phyloP scores from a whole-genome alignment of 2,113 vertebrate species.

The Oxygymnocypris stewartii region DNA sequence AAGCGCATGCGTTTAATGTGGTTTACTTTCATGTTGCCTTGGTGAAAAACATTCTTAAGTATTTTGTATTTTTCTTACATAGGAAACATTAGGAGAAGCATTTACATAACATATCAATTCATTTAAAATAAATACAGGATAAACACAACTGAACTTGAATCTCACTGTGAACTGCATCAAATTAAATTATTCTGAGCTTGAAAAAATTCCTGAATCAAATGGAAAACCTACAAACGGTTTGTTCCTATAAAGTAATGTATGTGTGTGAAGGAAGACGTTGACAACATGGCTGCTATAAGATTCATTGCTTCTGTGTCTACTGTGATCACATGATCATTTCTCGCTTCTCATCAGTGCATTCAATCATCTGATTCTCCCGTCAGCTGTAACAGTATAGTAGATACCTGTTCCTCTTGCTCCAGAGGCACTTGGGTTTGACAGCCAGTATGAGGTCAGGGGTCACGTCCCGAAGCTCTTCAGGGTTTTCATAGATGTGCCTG shows the following conservation, averaged over 20 bases:
- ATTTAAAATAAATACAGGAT: background rate
- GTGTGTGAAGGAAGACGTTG: background rate
- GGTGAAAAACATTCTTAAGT: background rate
- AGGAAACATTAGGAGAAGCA: background rate
- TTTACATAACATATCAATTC: background rate
- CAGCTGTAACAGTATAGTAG: conserved; percentile 4
- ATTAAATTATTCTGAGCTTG: background rate
- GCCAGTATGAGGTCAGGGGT: conserved; percentile 87
- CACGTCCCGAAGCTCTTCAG: conserved; percentile 70
- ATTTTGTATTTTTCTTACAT: background rate
- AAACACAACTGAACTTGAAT: background rate
- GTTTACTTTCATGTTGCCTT: background rate
- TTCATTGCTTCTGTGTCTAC: background rate
- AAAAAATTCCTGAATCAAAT: background rate
- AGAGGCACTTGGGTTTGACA: conserved; percentile 72
- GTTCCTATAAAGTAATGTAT: background rate
- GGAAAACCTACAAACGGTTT: background rate
- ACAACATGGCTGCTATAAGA: background rate
- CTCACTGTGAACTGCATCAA: background rate
- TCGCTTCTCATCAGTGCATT: background rate
- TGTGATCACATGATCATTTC: background rate
- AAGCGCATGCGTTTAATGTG: background rate
- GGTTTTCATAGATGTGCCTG: conserved; percentile 73
- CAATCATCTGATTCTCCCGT: background rate
- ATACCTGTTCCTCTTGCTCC: conserved; percentile 58